phyloP scores from a whole-genome alignment of 2,113 vertebrate genomes.

The Monarcha castaneiventris region DNA sequence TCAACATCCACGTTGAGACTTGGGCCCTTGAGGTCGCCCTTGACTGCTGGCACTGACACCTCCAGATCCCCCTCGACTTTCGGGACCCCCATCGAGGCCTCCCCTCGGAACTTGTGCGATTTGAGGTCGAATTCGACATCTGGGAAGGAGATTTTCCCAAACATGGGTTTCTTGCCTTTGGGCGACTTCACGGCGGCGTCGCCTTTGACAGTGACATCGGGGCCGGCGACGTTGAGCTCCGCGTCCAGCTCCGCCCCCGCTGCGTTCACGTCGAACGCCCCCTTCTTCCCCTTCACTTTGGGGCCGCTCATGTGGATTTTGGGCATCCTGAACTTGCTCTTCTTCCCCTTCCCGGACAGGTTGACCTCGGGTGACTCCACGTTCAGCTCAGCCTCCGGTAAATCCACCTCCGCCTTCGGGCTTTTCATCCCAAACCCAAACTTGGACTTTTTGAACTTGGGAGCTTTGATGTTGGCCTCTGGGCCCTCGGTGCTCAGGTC shows the following conservation, averaged over 20 bases:
- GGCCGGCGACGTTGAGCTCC: constrained; percentile 44
- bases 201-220: constrained; percentile 69
- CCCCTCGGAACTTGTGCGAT: constrained; percentile 80
- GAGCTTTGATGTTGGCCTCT: constrained; percentile 63
- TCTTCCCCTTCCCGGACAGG: constrained; percentile 80
- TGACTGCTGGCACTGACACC: constrained; percentile 47
- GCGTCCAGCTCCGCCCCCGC: constrained; percentile 63
- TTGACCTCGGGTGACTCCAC: constrained; percentile 75
- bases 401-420: constrained; percentile 68
- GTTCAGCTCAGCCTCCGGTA: constrained; percentile 72
- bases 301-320: constrained; percentile 79
- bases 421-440: constrained; percentile 77
- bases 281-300: constrained; percentile 86
- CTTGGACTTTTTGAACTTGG: constrained; percentile 77
- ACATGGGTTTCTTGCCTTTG: constrained; percentile 84
- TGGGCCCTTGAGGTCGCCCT: constrained; percentile 18
- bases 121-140: constrained; percentile 93
- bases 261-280: constrained; percentile 68
- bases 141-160: constrained; percentile 90
- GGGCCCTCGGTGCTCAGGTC: constrained; percentile 58
- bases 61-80: constrained; percentile 69
- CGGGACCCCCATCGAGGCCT: constrained; percentile 61
- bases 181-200: constrained; percentile 59
- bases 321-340: constrained; percentile 91
- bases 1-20: constrained; percentile 46